These are phyloP conservation scores for Aselliscus stoliczkanus DNA, from an alignment of 2,797 vertebrate genomes.

Conservation along the genomic window DNA sequence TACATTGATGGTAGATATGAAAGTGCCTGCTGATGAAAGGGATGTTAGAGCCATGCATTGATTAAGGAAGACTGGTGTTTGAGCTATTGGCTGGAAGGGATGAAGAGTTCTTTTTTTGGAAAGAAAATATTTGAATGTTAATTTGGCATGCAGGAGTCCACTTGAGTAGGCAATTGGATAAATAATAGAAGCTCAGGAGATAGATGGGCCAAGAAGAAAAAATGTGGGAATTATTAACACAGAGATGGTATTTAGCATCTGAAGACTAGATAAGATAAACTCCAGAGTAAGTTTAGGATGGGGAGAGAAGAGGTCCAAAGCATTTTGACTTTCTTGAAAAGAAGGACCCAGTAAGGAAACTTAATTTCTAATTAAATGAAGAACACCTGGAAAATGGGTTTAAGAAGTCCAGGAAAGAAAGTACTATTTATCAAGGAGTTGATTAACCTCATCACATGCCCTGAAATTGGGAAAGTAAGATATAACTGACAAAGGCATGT, in stretches of 20 bases:
- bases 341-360: background rate
- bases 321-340: background rate
- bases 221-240: background rate
- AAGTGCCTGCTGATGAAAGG: background rate
- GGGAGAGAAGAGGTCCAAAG: background rate
- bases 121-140: background rate
- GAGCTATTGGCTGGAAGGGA: background rate
- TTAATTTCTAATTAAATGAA: background rate
- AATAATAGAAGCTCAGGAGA: background rate
- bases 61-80: background rate
- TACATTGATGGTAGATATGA: background rate
- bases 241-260: background rate
- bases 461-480: background rate
- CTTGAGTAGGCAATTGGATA: background rate
- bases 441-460: background rate
- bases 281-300: background rate
- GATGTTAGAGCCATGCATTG: fast-evolving
- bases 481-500: background rate
- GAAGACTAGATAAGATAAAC: background rate
- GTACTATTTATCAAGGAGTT: background rate
- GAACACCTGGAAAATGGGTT: background rate
- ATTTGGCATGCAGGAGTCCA: background rate
- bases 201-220: background rate
- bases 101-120: background rate
- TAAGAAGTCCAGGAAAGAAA: background rate